phyloP scores from a whole-genome alignment of 2,888 invertebrate genomes.

The Aspidapion aeneum region DNA sequence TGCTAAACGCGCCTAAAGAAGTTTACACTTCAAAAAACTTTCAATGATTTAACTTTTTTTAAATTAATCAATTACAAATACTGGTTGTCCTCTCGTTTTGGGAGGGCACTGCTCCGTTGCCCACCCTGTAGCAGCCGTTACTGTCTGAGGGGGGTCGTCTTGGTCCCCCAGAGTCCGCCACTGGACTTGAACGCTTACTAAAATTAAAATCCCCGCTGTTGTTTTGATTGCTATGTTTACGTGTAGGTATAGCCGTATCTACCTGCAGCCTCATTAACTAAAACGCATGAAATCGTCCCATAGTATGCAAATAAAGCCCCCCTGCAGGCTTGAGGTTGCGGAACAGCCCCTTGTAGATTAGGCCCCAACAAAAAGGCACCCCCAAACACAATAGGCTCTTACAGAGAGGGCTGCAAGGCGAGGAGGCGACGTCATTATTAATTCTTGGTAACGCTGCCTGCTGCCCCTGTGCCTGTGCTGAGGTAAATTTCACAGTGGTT shows the following conservation, averaged over 20 bases:
- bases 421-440: neutral
- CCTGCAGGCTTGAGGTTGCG: neutral
- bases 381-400: constrained; percentile 2
- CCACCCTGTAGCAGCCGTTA: too few relatives aligned
- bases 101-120: too few relatives aligned
- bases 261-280: constrained; percentile 9
- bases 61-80: too few relatives aligned
- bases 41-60: too few relatives aligned
- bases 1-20: too few relatives aligned
- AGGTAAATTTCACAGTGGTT: neutral
- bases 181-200: too few relatives aligned
- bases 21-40: too few relatives aligned
- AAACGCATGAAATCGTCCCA: constrained; percentile 15
- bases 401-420: neutral
- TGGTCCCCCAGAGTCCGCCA: too few relatives aligned
- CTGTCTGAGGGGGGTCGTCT: too few relatives aligned
- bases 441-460: neutral
- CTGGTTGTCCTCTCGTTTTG: too few relatives aligned
- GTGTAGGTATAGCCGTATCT: neutral
- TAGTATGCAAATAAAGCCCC: constrained; percentile 7
- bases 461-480: too few relatives aligned
- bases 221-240: neutral
- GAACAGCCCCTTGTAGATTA: constrained; percentile 3
- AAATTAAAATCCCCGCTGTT: too few relatives aligned
- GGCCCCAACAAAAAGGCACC: neutral